Evolutionary conservation across 2,113 vertebrate species (phyloP), one percentile per base, ranked within the genome.

Genomic region (Misgurnus mizolepis): DNA sequence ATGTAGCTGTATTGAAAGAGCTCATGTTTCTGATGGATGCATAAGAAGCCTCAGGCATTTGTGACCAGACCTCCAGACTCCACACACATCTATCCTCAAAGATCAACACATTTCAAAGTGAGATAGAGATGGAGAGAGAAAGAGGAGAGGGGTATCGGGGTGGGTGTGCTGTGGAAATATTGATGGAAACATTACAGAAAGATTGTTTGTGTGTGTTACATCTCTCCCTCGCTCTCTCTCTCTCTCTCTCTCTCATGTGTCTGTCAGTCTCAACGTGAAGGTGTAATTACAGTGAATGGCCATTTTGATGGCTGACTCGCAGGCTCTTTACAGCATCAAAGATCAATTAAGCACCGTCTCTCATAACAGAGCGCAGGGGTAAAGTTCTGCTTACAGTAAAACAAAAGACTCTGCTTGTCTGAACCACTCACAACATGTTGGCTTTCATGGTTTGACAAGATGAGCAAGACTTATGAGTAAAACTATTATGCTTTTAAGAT

Each of bases 1-100:
- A 84, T 45, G 83, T 68, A 76, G 74, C 67, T 73, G 74, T 60
- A 81, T 45, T 73, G 62, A 60, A 22, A 50, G 74, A 65, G 74
- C 41, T 75, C 72, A 64, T 12, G 67, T 76, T 84, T 80, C 56
- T 77, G 60, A 80, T 67, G 61, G n/a, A 68, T 65, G 58, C 53
- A 79, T 62, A 34, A 79, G 55, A 18, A 56, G 70, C 10, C 61
- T 65, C 17, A 6, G 58, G 58, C 40, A 2, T 56, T 18, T 69
- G 22, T 53, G 68, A 53, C 22, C n/a, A 41, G 49, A 80, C 9
- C 11, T n/a, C 62, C 75, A 66, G 39, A 73, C 47, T 53, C 50
- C 50, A 53, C 50, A 53, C 12, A 53, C 47, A 50, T 5, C 49
- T 50, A 50, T 9, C 49, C 49, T 50, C 49, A 50, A 50, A 50